phyloP scores from a whole-genome alignment of 2,797 vertebrate genomes.

The Rhadinocentrus ornatus region DNA sequence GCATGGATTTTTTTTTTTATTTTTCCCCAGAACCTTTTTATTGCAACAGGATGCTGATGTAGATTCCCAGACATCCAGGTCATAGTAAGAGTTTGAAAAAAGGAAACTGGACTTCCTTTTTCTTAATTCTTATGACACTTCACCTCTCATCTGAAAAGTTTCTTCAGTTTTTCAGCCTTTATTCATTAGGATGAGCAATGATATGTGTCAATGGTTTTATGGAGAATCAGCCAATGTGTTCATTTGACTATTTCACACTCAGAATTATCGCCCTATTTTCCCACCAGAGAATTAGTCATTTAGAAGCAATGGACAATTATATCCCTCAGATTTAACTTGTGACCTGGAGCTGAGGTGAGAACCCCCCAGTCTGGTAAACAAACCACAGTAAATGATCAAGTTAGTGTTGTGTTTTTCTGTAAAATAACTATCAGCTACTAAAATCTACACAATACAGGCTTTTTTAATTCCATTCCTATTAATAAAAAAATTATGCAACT shows the following conservation, averaged over 20 bases:
- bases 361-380: background rate
- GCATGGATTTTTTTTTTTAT: background rate
- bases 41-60: background rate
- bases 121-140: background rate
- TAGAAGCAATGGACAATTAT: background rate
- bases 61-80: background rate
- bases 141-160: background rate
- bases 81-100: background rate
- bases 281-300: background rate
- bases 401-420: no score
- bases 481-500: background rate
- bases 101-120: background rate
- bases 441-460: background rate
- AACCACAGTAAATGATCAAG: no score
- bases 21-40: background rate
- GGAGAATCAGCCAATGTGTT: no score
- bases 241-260: background rate
- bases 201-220: background rate
- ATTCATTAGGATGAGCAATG: no score
- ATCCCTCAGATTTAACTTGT: background rate
- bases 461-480: background rate
- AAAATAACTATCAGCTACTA: no score
- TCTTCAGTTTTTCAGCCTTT: no score
- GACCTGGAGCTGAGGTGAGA: background rate
- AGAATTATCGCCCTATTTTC: background rate